These are phyloP conservation scores for Pterophyllum scalare DNA, from an alignment of 2,113 vertebrate genomes.

Conservation along the genomic window DNA sequence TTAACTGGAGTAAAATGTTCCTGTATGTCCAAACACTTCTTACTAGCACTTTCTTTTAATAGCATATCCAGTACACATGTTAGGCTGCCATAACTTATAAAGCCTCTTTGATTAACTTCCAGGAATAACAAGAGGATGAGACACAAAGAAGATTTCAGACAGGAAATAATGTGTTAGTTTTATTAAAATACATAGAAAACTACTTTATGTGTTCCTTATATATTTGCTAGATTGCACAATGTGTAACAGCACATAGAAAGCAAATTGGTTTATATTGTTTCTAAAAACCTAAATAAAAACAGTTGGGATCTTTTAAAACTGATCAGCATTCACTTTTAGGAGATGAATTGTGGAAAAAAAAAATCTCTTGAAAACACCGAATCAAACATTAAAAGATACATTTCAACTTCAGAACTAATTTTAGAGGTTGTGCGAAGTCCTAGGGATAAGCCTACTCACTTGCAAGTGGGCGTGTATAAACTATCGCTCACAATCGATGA, in stretches of 20 bases:
- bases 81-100: slow-evolving; percentile 25
- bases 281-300: slow-evolving; percentile 69
- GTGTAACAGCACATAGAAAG: slow-evolving; percentile 80
- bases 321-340: slow-evolving; percentile 47
- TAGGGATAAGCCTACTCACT: slow-evolving; percentile 62
- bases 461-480: slow-evolving; percentile 57
- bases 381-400: slow-evolving; percentile 62
- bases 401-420: slow-evolving; percentile 59
- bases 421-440: slow-evolving; percentile 71
- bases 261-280: slow-evolving; percentile 59
- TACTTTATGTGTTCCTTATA: slow-evolving; percentile 81
- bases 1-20: not conserved
- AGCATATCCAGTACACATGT: slow-evolving; percentile 42
- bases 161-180: slow-evolving; percentile 82
- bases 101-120: slow-evolving; percentile 38
- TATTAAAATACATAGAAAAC: slow-evolving; percentile 90
- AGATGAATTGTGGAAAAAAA: slow-evolving; percentile 41
- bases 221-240: slow-evolving; percentile 81
- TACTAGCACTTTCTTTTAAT: slow-evolving; percentile 47
- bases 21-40: not conserved
- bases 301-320: slow-evolving; percentile 47
- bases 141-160: slow-evolving; percentile 81
- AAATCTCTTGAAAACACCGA: slow-evolving; percentile 42
- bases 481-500: slow-evolving; percentile 54
- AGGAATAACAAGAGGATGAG: slow-evolving; percentile 65